Conservation (phyloP, 2,888 invertebrate genomes). For the Diplolepis rosae region DNA sequence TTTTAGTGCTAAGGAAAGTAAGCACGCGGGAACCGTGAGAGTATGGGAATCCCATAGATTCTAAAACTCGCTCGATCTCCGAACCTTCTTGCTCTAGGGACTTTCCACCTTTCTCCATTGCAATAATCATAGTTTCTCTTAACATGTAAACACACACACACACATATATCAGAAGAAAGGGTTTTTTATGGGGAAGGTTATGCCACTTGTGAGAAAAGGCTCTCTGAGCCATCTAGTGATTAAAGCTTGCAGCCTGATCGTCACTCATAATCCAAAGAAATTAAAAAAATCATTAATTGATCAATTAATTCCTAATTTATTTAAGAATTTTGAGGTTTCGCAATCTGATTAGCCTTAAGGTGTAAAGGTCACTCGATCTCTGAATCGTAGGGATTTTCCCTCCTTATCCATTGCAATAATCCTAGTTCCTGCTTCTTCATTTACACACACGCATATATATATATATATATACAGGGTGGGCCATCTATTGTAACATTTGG, state of each 20-base stretch:
- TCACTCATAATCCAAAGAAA: neutral
- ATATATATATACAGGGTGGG: too few relatives aligned
- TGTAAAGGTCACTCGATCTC: too few relatives aligned
- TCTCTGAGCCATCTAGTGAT: too few relatives aligned
- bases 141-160: too few relatives aligned
- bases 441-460: too few relatives aligned
- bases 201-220: neutral
- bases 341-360: neutral
- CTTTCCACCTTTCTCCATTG: neutral
- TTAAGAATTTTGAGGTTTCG: neutral
- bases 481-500: too few relatives aligned
- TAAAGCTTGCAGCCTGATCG: neutral
- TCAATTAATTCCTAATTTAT: neutral
- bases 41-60: constrained; percentile 15
- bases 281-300: neutral
- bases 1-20: constrained; percentile 35
- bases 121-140: neutral
- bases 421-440: neutral
- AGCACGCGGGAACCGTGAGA: constrained; percentile 35
- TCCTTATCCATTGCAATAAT: neutral
- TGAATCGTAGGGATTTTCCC: too few relatives aligned
- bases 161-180: neutral
- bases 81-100: neutral
- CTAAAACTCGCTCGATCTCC: neutral
- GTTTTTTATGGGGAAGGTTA: neutral